Base-by-base conservation (phyloP, 1,140 invertebrate species). In the Drosophila persimilis region DNA sequence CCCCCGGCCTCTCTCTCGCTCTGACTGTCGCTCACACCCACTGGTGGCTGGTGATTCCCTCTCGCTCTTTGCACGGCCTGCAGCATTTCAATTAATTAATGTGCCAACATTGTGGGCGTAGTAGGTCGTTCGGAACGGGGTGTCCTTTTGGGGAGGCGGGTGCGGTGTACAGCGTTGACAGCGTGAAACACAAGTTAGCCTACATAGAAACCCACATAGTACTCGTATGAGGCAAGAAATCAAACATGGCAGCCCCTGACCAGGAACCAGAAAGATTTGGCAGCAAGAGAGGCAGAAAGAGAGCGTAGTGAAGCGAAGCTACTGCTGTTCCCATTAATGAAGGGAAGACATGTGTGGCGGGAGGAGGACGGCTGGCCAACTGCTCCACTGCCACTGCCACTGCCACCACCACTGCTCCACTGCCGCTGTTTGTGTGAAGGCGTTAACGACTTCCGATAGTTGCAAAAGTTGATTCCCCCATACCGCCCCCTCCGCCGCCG, bases 71-170 rank as follows among this genome's bases (percentile, higher is more conserved):
- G 45, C 22, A 73, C 54, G 44, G 77, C 80, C 81, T 61, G 73
- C 77, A 86, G 80, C 80, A 77, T 85, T 85, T 85, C 80, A 86
- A 85, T 85, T 85, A 85, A 85, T 85, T 86, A 85, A 85, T 85
- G 81, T 85, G 73, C 81, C 80, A 85, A 86, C 80, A 85, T 86
- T 84, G 81, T 86, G 80, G 77, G 77, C 63, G 66, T 76, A 26
- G 35, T 17, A 29, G 45, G 46, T 51, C 58, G 44, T 17, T 35
- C 41, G 43, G 43, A 46, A 24, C 17, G 20, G 35, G 26, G 53
- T 9, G 24, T 22, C 15, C 3, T n/a, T 20, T n/a, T 26, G 20
- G 29, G 45, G 48, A 35, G 29, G 11, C 0, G 31, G 2, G 8
- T 3, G 31, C 8, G 31, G 31, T 31, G 31, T 31, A 31, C 63